Conservation (phyloP, 2,888 invertebrate genomes). For the Eupithecia insigniata region DNA sequence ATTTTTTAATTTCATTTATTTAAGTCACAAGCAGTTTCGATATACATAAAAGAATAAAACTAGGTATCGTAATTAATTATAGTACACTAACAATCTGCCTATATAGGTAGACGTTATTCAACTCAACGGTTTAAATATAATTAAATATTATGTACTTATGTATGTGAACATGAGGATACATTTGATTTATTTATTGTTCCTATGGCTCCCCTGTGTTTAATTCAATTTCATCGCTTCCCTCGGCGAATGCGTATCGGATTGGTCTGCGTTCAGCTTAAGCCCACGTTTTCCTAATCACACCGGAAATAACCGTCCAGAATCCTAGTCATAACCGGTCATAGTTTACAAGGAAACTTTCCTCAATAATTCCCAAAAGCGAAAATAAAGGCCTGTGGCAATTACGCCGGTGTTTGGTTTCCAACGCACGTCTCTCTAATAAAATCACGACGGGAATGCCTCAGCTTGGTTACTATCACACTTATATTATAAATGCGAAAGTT, state of each 20-base stretch:
- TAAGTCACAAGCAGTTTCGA: too few relatives aligned
- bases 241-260: background rate
- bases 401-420: constrained; percentile 15
- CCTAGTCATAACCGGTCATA: constrained; percentile 3
- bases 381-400: constrained; percentile 21
- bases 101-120: too few relatives aligned
- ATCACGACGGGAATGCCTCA: constrained; percentile 20
- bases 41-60: too few relatives aligned
- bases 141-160: too few relatives aligned
- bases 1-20: too few relatives aligned
- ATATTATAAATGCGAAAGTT: background rate
- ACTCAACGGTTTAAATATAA: too few relatives aligned
- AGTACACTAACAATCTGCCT: too few relatives aligned
- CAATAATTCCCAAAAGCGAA: constrained; percentile 20
- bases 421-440: constrained; percentile 27
- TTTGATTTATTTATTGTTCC: background rate
- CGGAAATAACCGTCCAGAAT: constrained; percentile 5
- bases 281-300: constrained; percentile 1
- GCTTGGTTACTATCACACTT: background rate
- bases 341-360: constrained; percentile 13
- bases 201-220: background rate
- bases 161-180: too few relatives aligned
- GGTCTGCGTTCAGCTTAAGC: background rate
- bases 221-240: background rate
- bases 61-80: too few relatives aligned